phyloP scores from a whole-genome alignment of 1,140 invertebrate genomes.

The Oedothorax gibbosus region DNA sequence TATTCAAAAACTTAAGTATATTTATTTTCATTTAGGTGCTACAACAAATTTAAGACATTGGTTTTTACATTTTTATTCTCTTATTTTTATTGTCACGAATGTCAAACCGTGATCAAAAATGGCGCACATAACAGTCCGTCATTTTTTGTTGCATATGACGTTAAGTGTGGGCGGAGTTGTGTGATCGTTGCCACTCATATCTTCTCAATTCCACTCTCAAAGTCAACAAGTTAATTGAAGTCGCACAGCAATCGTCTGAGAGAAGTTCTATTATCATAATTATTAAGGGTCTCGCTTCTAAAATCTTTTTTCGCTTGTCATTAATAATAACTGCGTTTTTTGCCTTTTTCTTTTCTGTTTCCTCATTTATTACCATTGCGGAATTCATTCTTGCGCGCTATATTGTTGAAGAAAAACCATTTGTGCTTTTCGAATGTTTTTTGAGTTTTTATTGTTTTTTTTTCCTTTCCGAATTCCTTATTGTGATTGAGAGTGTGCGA shows the following conservation, averaged over 20 bases:
- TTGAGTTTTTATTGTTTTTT: too few species aligned
- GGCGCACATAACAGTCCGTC: neutral
- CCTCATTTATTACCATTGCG: neutral
- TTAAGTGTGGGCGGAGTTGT: slow-evolving; percentile 43
- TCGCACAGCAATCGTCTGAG: slow-evolving; percentile 41
- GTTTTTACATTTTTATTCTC: too few species aligned
- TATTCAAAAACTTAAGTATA: too few species aligned
- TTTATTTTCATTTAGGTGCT: too few species aligned
- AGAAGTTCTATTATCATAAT: slow-evolving; percentile 17
- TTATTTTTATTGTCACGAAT: too few species aligned
- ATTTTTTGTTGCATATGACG: slow-evolving; percentile 7
- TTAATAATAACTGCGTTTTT: slow-evolving; percentile 32
- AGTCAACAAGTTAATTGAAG: slow-evolving; percentile 60
- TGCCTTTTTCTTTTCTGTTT: neutral
- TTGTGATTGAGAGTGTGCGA: too few species aligned
- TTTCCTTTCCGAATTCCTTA: too few species aligned
- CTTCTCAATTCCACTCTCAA: slow-evolving; percentile 50
- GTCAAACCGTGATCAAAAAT: too few species aligned
- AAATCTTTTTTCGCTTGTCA: slow-evolving; percentile 36
- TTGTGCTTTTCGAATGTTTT: too few species aligned
- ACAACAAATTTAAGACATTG: too few species aligned
- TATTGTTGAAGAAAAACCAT: too few species aligned
- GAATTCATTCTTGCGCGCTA: too few species aligned
- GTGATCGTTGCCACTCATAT: slow-evolving; percentile 38
- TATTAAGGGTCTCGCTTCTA: slow-evolving; percentile 3